A percentile compares a stretch with the other conserved stretches of the same genome.
These are phyloP conservation scores for Blastobasis lacticolella DNA, from an alignment of 2,888 invertebrate species.

Conservation along the genomic window DNA sequence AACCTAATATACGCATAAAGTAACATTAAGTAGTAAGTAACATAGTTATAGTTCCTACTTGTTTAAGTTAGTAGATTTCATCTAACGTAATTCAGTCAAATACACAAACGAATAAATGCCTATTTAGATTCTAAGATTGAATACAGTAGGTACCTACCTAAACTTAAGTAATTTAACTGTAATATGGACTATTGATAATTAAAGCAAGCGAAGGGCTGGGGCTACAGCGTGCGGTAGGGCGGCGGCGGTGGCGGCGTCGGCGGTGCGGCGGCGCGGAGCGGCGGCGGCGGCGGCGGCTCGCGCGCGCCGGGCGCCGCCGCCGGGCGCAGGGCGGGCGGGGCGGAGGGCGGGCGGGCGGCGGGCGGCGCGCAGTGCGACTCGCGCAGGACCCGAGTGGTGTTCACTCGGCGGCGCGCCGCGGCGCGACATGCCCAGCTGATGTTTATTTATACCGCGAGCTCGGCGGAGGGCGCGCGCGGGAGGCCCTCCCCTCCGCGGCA, in stretches of 20 bases:
- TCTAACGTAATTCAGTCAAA: no score
- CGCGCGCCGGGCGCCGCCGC: conserved; percentile 50
- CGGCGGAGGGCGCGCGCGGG: conserved; percentile 74
- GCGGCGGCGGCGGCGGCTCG: conserved; percentile 45
- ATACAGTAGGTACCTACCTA: no score
- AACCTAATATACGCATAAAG: no score
- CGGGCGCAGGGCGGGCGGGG: conserved; percentile 30
- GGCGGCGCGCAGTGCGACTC: conserved; percentile 71
- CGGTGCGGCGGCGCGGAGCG: conserved; percentile 15
- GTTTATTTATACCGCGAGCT: conserved; percentile 77
- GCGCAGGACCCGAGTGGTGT: conserved; percentile 79
- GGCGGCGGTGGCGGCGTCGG: conserved; percentile 5
- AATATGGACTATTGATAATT: no score
- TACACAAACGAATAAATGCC: no score
- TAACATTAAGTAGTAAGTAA: no score
- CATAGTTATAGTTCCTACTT: no score
- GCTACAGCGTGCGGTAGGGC: not conserved
- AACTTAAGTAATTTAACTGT: no score
- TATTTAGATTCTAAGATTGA: no score
- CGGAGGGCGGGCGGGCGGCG: conserved; percentile 46
- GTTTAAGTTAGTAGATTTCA: no score
- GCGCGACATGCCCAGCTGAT: conserved; percentile 79
- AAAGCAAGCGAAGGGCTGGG: no score
- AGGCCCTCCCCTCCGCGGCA: conserved; percentile 73
- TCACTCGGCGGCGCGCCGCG: conserved; percentile 77